Base-by-base conservation (phyloP, 2,888 invertebrate genomes). In the Ditylenchus weischeri region DNA sequence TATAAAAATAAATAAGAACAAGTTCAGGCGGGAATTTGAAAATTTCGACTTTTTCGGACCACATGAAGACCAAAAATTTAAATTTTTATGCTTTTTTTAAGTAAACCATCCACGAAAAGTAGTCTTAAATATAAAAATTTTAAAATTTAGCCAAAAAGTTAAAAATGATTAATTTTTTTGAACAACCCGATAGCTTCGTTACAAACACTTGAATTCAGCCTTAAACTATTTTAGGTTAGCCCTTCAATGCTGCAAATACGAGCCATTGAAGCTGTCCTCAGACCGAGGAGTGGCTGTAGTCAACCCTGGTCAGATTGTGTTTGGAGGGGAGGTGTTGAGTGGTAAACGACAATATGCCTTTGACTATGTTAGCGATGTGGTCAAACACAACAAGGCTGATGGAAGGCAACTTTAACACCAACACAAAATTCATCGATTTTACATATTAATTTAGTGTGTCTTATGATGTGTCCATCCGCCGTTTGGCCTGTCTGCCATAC, bases 231-330 rank as follows among this genome's bases (percentile, higher is more conserved):
- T 60, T 64, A 78, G 78, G 18, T 63, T 75, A 19, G 74, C 72
- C 13, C 75, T 78, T 10, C 77, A 78, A 57, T 79, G 79, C 66
- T 79, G 79, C 57, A 64, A 64, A 29, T 69, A 76, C 57, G 71
- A 74, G 36, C 70, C 77, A 18, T 70, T 79, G 10, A 65, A 69
- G 29, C 68, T 72, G 18, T 80, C 79, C 0, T 71, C 67, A 49
- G 80, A 82, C 62, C 74, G 80, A 13, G 81, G 81, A 62, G 68
- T 79, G 19, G 81, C 81, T 15, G 74, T 70, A 21, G 78, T 81
- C 5, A 71, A 68, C 18, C 68, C 70, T 23, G 81, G 81, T 18
- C 79, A 73, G 57, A 73, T 73, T 57, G 73, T 73, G 48, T 72
- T 74, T 60, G 74, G 74, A 18, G 74, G 74, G 1, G 74, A 73